Conservation (phyloP, 2,797 vertebrate species). For the Pampus argenteus region DNA sequence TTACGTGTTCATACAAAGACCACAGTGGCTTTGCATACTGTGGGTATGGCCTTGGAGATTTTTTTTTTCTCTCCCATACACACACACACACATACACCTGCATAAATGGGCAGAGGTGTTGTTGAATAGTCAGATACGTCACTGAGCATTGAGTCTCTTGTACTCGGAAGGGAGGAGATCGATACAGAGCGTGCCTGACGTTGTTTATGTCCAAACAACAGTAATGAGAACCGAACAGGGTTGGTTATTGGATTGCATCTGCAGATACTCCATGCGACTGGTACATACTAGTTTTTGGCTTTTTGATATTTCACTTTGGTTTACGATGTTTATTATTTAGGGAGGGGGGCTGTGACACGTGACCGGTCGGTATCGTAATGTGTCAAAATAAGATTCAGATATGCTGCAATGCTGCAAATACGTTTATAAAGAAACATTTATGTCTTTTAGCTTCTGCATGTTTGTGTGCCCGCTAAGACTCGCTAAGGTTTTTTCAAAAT, state of each 20-base stretch:
- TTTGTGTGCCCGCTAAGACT: too few relatives aligned
- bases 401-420: too few relatives aligned
- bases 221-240: conserved; percentile 44
- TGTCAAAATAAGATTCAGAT: too few relatives aligned
- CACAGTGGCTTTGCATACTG: conserved; percentile 22
- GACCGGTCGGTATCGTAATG: too few relatives aligned
- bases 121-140: conserved; percentile 37
- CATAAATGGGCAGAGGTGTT: conserved; percentile 18
- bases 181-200: conserved; percentile 41
- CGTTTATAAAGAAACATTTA: too few relatives aligned
- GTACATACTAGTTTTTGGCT: background rate
- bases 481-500: too few relatives aligned
- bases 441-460: too few relatives aligned
- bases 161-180: conserved; percentile 44
- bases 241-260: conserved; percentile 40
- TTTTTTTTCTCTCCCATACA: conserved; percentile 1
- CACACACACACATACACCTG: background rate
- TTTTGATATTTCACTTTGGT: conserved; percentile 10
- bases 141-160: conserved; percentile 32
- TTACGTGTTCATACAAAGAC: conserved; percentile 18
- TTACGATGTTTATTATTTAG: background rate
- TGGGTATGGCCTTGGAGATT: conserved; percentile 24
- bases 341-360: too few relatives aligned
- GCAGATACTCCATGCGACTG: conserved; percentile 9
- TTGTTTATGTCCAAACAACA: conserved; percentile 57